Conservation (phyloP, 1,140 invertebrate species). For the Manduca sexta region DNA sequence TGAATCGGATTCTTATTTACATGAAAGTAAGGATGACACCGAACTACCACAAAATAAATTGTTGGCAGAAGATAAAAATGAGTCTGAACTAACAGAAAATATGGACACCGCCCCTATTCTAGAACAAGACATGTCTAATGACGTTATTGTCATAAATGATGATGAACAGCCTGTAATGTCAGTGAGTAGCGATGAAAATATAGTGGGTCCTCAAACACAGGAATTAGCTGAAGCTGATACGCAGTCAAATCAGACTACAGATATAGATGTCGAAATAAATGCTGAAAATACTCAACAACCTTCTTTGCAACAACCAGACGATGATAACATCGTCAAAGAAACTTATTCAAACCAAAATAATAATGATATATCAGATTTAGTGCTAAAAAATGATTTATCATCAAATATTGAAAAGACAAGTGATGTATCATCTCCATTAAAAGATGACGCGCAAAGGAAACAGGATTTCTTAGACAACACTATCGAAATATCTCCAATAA, state of each 20-base stretch:
- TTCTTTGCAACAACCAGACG: background rate
- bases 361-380: background rate
- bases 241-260: slow-evolving; percentile 28
- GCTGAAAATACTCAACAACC: background rate
- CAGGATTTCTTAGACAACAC: slow-evolving; percentile 73
- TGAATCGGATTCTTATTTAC: slow-evolving; percentile 1
- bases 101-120: slow-evolving; percentile 46
- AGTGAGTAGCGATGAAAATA: slow-evolving; percentile 21
- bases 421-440: slow-evolving; percentile 35
- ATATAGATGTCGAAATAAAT: background rate
- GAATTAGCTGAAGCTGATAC: slow-evolving; percentile 56
- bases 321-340: background rate
- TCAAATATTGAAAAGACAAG: slow-evolving; percentile 4
- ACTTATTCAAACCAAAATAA: slow-evolving; percentile 1
- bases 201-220: slow-evolving; percentile 34
- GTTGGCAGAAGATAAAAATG: slow-evolving; percentile 17
- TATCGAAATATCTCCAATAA: slow-evolving; percentile 74
- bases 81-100: slow-evolving; percentile 44
- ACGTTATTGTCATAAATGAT: slow-evolving; percentile 31
- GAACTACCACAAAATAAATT: slow-evolving; percentile 47
- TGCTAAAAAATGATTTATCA: background rate
- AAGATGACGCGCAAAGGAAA: slow-evolving; percentile 65
- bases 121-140: slow-evolving; percentile 18
- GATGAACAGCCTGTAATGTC: slow-evolving; percentile 22
- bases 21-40: slow-evolving; percentile 35